Evolutionary conservation across 2,888 invertebrate species (phyloP).

Genomic region (Drosophila antonietae): DNA sequence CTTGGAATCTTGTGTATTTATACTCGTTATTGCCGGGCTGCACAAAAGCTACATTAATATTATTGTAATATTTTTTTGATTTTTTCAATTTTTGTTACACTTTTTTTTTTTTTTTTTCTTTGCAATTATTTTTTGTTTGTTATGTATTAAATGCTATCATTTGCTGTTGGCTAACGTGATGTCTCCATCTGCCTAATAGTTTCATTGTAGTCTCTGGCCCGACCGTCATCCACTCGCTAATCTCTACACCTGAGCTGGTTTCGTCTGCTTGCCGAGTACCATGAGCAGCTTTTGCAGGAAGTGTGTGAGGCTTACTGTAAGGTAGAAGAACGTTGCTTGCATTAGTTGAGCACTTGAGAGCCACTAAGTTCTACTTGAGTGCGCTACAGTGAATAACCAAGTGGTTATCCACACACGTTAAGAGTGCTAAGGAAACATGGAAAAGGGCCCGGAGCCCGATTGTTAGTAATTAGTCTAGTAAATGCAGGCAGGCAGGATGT

Average conservation of each 20-base stretch:
- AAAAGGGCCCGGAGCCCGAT: slow-evolving; percentile 5
- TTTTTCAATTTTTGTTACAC: background rate
- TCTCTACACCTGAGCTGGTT: slow-evolving; percentile 88
- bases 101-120: slow-evolving; percentile 18
- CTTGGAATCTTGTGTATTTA: slow-evolving; percentile 11
- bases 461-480: slow-evolving; percentile 45
- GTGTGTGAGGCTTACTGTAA: slow-evolving; percentile 87
- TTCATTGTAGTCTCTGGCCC: slow-evolving; percentile 22
- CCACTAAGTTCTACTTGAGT: slow-evolving; percentile 35
- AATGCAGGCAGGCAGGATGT: slow-evolving; percentile 54
- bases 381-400: slow-evolving; percentile 28
- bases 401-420: slow-evolving; percentile 19
- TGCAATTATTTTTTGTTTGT: slow-evolving; percentile 16
- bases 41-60: slow-evolving; percentile 55
- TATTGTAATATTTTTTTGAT: background rate
- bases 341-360: slow-evolving; percentile 21
- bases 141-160: slow-evolving; percentile 65
- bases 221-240: slow-evolving; percentile 23
- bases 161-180: slow-evolving; percentile 59
- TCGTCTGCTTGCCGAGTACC: slow-evolving; percentile 89
- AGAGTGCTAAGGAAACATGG: slow-evolving; percentile 33
- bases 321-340: slow-evolving; percentile 15
- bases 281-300: slow-evolving; percentile 90
- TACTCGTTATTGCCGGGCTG: slow-evolving; percentile 41
- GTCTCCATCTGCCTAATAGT: slow-evolving; percentile 24